phyloP scores from a whole-genome alignment of 2,888 invertebrate species.

The Neoaliturus tenellus region DNA sequence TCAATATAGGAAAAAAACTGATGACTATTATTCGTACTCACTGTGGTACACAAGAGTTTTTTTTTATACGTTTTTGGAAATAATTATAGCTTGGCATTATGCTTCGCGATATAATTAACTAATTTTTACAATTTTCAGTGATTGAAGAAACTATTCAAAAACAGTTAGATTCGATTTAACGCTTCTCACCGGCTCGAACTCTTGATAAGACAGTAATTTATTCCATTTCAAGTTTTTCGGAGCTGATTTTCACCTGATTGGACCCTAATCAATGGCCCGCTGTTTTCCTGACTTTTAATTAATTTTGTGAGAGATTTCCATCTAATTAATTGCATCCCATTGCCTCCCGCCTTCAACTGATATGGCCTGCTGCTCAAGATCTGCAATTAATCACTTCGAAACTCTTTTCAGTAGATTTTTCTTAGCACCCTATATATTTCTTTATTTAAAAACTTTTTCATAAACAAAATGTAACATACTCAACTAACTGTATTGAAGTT shows the following conservation, averaged over 20 bases:
- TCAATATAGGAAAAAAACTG: too few relatives aligned
- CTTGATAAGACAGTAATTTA: slow-evolving; percentile 33
- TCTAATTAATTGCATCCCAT: slow-evolving; percentile 33
- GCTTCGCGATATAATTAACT: too few relatives aligned
- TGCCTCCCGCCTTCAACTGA: slow-evolving; percentile 14
- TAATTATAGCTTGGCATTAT: too few relatives aligned
- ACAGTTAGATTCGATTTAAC: background rate
- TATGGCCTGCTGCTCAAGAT: background rate
- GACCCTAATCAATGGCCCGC: slow-evolving; percentile 29
- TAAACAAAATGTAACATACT: too few relatives aligned
- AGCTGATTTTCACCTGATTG: slow-evolving; percentile 30
- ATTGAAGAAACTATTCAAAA: background rate
- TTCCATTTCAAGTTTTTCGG: slow-evolving; percentile 26
- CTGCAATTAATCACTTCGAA: background rate
- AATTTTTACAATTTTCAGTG: too few relatives aligned
- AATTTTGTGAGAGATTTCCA: slow-evolving; percentile 30
- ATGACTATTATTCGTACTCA: too few relatives aligned
- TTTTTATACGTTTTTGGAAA: too few relatives aligned
- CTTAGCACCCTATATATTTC: background rate
- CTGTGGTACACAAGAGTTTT: too few relatives aligned
- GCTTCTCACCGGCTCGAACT: background rate
- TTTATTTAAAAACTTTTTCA: too few relatives aligned
- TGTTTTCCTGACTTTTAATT: slow-evolving; percentile 33
- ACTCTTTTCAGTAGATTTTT: background rate
- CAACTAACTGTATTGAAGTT: too few relatives aligned